Percentiles rank a stretch among this genome's conserved stretches.
phyloP scores from a whole-genome alignment of 2,888 invertebrate genomes.

The Xestia rhomboidea region DNA sequence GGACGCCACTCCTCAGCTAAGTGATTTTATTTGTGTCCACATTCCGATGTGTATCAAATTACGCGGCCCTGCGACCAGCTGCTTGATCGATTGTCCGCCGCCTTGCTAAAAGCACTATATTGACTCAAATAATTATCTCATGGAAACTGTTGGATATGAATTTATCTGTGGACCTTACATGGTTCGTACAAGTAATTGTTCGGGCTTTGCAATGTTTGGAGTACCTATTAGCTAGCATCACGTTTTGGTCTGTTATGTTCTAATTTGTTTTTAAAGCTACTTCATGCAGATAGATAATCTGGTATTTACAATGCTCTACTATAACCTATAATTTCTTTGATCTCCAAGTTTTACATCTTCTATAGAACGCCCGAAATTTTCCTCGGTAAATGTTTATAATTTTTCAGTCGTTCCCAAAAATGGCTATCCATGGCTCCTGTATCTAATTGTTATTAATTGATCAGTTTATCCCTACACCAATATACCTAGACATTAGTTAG shows the following conservation, averaged over 20 bases:
- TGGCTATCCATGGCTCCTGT: neutral
- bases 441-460: neutral
- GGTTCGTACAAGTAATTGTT: conserved; percentile 48
- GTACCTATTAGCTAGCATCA: neutral
- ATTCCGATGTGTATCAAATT: conserved; percentile 90
- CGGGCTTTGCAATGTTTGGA: conserved; percentile 20
- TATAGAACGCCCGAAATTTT: neutral
- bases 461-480: neutral
- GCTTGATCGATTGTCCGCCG: conserved; percentile 86
- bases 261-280: neutral
- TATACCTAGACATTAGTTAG: neutral
- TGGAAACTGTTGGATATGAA: conserved; percentile 59
- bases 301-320: neutral
- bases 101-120: conserved; percentile 84
- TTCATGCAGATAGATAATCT: neutral
- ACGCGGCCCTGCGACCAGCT: conserved; percentile 85
- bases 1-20: conserved; percentile 88
- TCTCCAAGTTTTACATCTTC: neutral
- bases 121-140: conserved; percentile 80
- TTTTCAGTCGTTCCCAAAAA: neutral
- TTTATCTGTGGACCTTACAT: conserved; percentile 56
- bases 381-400: neutral
- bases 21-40: conserved; percentile 91
- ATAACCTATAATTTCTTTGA: neutral
- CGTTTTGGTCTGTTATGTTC: neutral